Evolutionary conservation across 2,113 vertebrate species (phyloP).

Genomic region (Hyperopisus bebe): DNA sequence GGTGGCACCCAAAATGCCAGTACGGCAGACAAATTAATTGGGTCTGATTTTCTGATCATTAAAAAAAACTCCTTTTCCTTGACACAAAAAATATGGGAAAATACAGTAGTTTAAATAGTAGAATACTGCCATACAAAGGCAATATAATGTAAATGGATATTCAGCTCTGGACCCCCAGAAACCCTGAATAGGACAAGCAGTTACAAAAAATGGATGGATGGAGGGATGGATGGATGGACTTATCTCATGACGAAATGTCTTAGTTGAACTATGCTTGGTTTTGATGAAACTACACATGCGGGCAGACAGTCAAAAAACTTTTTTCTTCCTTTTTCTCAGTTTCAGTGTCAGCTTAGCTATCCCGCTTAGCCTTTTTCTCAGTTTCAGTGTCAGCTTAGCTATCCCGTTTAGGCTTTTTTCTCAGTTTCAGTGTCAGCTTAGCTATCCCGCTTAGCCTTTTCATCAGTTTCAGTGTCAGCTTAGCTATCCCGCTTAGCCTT

Average conservation of each 20-base stretch:
- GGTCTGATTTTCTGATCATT: conserved; percentile 14
- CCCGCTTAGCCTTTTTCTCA: background rate
- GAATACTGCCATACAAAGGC: background rate
- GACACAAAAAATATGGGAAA: conserved; percentile 2
- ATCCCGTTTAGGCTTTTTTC: no score
- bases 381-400: no score
- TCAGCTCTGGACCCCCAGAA: no score
- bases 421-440: no score
- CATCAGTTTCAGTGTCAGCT: no score
- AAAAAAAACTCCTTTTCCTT: conserved; percentile 19
- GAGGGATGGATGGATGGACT: background rate
- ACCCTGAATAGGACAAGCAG: background rate
- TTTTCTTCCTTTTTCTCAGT: background rate
- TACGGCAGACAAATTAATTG: conserved; percentile 1
- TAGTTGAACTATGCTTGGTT: background rate
- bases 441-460: no score
- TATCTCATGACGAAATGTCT: background rate
- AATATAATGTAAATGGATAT: background rate
- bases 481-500: no score
- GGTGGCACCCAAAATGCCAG: conserved; percentile 12
- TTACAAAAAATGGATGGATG: background rate
- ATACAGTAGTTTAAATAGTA: background rate
- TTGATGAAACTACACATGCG: background rate
- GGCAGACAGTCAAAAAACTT: background rate
- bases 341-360: background rate